phyloP scores from a whole-genome alignment of 1,140 invertebrate genomes.

The Procambarus clarkii region DNA sequence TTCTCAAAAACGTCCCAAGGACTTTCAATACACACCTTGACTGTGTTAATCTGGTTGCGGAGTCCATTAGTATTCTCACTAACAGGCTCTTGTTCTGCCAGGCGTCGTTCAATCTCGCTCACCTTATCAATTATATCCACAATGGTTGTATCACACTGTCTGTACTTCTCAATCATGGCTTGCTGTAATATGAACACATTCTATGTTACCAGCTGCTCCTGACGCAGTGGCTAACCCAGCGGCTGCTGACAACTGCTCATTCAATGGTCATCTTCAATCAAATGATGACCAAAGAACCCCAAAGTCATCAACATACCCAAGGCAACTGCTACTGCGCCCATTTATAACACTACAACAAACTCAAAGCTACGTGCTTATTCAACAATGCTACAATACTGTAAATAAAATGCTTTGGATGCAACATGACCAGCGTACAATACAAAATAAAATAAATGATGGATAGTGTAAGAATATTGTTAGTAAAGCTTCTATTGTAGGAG shows the following conservation, averaged over 20 bases:
- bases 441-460: conserved; percentile 40
- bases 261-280: background rate
- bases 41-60: conserved; percentile 90
- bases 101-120: conserved; percentile 87
- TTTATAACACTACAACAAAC: conserved; percentile 21
- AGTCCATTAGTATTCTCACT: conserved; percentile 92
- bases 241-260: background rate
- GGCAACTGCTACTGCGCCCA: conserved; percentile 39
- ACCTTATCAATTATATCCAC: conserved; percentile 92
- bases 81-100: conserved; percentile 91
- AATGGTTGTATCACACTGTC: conserved; percentile 89
- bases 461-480: conserved; percentile 55
- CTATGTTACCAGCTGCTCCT: background rate
- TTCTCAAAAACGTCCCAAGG: background rate
- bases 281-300: background rate
- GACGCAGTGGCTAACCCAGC: background rate
- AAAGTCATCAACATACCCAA: background rate
- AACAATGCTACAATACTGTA: conserved; percentile 24
- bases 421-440: conserved; percentile 49
- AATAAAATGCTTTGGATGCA: conserved; percentile 59
- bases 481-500: conserved; percentile 51
- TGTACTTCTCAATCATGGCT: conserved; percentile 95
- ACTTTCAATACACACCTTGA: conserved; percentile 81
- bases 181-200: conserved; percentile 81
- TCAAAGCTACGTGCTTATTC: conserved; percentile 48